Percentiles rank a stretch among this genome's conserved stretches.
Conservation (phyloP, 2,888 invertebrate species). For the Fragum whitleyi region DNA sequence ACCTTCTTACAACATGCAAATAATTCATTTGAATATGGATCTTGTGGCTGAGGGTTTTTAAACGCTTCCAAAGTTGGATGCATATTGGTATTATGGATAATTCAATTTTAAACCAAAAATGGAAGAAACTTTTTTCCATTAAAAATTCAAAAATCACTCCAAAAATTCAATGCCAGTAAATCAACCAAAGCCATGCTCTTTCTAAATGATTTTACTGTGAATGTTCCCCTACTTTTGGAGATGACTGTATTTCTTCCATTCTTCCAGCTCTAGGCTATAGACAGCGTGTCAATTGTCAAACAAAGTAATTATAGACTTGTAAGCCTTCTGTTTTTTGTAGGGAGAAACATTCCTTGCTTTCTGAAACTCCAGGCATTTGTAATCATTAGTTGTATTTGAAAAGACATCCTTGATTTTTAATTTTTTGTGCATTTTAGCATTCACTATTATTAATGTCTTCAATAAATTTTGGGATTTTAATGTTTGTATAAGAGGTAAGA, state of each 20-base stretch:
- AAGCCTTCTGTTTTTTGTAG: slow-evolving; percentile 22
- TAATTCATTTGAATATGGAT: too few relatives aligned
- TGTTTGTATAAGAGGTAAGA: not conserved
- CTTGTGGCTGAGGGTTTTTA: too few relatives aligned
- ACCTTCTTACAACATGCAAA: too few relatives aligned
- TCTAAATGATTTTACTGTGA: too few relatives aligned
- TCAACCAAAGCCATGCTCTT: too few relatives aligned
- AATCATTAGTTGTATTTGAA: not conserved
- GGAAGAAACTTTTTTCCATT: too few relatives aligned
- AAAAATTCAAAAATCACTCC: too few relatives aligned
- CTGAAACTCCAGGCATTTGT: slow-evolving; percentile 1
- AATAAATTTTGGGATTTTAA: not conserved
- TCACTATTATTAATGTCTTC: not conserved
- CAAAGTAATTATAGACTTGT: slow-evolving; percentile 25
- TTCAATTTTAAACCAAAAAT: too few relatives aligned
- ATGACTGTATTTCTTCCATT: not conserved
- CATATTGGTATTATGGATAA: too few relatives aligned
- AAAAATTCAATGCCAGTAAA: too few relatives aligned
- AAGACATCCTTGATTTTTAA: not conserved
- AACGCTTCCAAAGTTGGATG: too few relatives aligned
- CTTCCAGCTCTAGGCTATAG: slow-evolving; percentile 18
- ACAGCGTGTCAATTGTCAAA: slow-evolving; percentile 24
- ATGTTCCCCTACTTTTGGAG: not conserved
- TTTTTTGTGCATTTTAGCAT: not conserved
- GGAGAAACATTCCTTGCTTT: not conserved